Evolutionary conservation across 2,113 vertebrate genomes (phyloP).

Genomic region (Oncorhynchus tshawytscha): DNA sequence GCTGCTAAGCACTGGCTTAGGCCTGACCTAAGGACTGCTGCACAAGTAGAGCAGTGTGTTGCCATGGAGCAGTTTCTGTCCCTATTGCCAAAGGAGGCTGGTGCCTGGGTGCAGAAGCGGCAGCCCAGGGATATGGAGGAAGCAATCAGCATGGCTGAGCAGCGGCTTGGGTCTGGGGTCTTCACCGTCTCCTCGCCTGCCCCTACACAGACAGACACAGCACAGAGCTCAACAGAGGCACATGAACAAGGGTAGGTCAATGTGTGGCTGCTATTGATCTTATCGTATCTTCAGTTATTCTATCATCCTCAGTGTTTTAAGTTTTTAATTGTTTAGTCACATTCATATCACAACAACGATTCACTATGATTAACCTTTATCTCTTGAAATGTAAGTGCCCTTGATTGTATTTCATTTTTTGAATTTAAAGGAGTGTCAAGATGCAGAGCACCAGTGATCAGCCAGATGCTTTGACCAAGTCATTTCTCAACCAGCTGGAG

Average conservation of each 20-base stretch:
- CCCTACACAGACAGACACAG: neutral
- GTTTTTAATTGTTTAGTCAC: too few species aligned
- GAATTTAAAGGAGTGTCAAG: neutral
- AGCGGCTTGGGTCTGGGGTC: neutral
- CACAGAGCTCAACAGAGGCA: neutral
- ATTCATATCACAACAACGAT: neutral
- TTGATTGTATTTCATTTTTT: neutral
- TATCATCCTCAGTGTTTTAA: too few species aligned
- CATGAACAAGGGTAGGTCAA: neutral
- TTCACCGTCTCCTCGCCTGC: neutral
- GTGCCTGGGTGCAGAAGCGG: neutral
- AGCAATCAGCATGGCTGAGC: neutral
- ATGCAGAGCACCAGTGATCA: neutral
- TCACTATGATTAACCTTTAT: neutral
- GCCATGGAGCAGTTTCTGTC: neutral
- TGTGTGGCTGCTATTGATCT: neutral
- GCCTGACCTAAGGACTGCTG: constrained; percentile 1
- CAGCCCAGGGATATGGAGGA: constrained; percentile 7
- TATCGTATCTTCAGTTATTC: neutral
- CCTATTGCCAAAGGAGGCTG: neutral
- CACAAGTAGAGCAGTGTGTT: neutral
- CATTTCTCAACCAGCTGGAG: neutral
- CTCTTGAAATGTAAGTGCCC: neutral
- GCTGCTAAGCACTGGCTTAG: constrained; percentile 6
- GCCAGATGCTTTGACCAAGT: neutral